Conservation (phyloP, 2,888 invertebrate species). For the Formica aserva region DNA sequence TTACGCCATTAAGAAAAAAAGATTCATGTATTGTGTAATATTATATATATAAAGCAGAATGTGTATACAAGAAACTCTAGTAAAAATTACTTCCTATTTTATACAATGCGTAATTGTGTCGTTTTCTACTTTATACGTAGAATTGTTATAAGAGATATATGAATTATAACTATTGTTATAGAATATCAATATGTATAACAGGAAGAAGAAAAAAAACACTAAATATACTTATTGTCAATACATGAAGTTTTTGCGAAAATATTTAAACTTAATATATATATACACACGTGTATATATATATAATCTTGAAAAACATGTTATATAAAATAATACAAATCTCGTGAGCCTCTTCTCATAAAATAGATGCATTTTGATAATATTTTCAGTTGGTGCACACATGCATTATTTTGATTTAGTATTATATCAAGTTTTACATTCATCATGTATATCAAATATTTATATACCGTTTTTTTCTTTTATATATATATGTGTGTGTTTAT, state of each 20-base stretch:
- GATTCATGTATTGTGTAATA: conserved; percentile 42
- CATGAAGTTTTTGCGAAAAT: conserved; percentile 47
- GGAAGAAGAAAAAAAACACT: conserved; percentile 8
- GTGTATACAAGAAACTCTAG: conserved; percentile 51
- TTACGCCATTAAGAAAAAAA: conserved; percentile 9
- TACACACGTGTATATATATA: too few species aligned
- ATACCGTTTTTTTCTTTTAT: background rate
- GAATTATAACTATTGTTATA: conserved; percentile 65
- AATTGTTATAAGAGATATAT: conserved; percentile 62
- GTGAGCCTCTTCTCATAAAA: background rate
- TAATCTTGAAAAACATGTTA: conserved; percentile 7
- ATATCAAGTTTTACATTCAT: background rate
- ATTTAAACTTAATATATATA: conserved; percentile 32
- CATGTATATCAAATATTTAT: background rate
- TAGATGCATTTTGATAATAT: conserved; percentile 18
- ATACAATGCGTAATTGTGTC: conserved; percentile 64
- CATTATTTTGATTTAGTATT: background rate
- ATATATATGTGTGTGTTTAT: too few species aligned
- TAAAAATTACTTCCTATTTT: conserved; percentile 69
- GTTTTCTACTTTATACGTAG: conserved; percentile 67
- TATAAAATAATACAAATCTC: background rate
- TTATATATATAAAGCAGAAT: conserved; percentile 45
- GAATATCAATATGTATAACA: conserved; percentile 46
- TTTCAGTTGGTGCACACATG: background rate
- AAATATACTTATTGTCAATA: conserved; percentile 54